Base-by-base conservation (phyloP, 2,888 invertebrate species). In the Hydraecia micacea region DNA sequence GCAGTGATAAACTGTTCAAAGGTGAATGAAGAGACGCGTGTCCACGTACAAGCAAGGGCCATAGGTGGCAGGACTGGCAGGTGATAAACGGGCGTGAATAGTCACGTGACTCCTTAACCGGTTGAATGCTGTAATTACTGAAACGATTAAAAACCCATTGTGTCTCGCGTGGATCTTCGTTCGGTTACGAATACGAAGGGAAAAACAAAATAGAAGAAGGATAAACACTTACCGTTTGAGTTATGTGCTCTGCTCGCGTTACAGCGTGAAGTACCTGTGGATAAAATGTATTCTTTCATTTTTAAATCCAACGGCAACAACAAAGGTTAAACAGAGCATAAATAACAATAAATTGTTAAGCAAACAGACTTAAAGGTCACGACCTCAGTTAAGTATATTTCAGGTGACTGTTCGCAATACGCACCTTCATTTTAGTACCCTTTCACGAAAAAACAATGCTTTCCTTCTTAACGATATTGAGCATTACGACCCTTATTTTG, bases 401-500 rank as follows among this genome's bases (percentile, higher is more conserved):
- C 7, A 60, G 68, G 28, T 52, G 39, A 52, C n/a, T 69, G 21
- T 39, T 75, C 18, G 6, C 13, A 42, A 65, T 58, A 52, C 8
- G 4, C 36, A 74, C 60, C 46, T 67, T 52, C 52, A 66, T 66
- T 75, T 67, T 46, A 42, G 11, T n/a, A 46, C n/a, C 65, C 28
- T 32, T 55, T 21, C 36, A 63, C 32, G 49, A 42, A 77, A 69
- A 77, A 67, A 68, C 55, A 82, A 67, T n/a, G 36, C n/a, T 81
- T 65, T 55, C 39, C 5, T 39, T 81, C 49, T 52, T 71, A 81
- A 80, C 68, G 75, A 68, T 52, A 69, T 65, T 55, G 55, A 58
- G 13, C 76, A 58, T 80, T 81, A 71, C 28, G 66, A 15, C 60
- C 32, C 46, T 63, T 77, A 42, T 72, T 80, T 81, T 69, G 49